These are phyloP conservation scores for Tichodroma muraria DNA, from an alignment of 2,113 vertebrate species.

Conservation along the genomic window DNA sequence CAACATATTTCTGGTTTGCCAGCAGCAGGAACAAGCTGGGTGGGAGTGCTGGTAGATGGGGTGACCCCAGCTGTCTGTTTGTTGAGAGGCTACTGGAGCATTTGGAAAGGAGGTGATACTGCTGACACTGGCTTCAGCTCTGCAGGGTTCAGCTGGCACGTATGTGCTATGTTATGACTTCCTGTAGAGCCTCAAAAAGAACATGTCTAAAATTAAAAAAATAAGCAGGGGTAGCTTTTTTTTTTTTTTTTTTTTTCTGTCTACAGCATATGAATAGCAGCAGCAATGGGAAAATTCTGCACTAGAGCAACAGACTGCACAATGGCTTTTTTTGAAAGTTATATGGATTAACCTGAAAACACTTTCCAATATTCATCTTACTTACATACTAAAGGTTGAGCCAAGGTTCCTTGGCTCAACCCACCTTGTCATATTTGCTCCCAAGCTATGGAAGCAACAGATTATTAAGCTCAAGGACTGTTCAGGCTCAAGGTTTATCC, in stretches of 20 bases:
- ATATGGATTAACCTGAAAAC: background rate
- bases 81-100: background rate
- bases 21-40: background rate
- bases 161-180: background rate
- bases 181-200: background rate
- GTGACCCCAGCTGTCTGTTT: background rate
- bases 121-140: background rate
- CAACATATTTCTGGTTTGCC: background rate
- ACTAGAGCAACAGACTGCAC: background rate
- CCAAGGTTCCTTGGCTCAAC: background rate
- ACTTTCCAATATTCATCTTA: background rate
- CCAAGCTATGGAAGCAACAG: background rate
- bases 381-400: background rate
- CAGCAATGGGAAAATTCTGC: background rate
- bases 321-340: background rate
- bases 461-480: background rate
- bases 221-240: fast-evolving
- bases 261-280: background rate
- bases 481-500: background rate
- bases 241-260: background rate
- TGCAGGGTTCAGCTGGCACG: background rate
- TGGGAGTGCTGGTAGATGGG: background rate
- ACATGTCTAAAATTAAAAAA: background rate
- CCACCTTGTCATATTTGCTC: background rate
- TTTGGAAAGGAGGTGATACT: background rate